Evolutionary conservation across 2,113 vertebrate species (phyloP).

Genomic region (Channa argus): DNA sequence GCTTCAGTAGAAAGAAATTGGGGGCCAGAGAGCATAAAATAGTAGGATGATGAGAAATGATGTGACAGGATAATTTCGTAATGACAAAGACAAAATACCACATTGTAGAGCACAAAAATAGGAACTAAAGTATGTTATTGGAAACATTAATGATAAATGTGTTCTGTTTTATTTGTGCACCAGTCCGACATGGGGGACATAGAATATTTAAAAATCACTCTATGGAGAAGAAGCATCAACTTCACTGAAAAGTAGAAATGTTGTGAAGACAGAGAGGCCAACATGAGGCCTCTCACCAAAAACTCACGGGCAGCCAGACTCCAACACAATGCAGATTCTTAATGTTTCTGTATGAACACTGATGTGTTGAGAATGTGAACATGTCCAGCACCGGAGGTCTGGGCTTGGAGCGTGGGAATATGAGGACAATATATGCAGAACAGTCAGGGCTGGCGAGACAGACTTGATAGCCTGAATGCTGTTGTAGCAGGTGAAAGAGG

Average conservation of each 20-base stretch:
- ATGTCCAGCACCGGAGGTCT: constrained; percentile 44
- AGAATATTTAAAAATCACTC: not conserved
- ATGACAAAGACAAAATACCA: not conserved
- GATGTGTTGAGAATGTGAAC: constrained; percentile 42
- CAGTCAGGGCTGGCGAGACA: constrained; percentile 75
- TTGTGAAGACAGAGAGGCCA: constrained; percentile 8
- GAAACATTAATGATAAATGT: not conserved
- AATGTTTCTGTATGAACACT: constrained; percentile 53
- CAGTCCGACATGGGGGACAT: not conserved
- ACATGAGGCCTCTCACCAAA: constrained; percentile 7
- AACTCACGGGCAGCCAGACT: constrained; percentile 62
- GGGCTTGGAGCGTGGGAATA: constrained; percentile 77
- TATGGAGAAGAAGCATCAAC: not conserved
- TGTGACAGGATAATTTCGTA: not conserved
- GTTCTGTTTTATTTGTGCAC: constrained; percentile 5
- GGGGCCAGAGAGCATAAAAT: constrained; percentile 13
- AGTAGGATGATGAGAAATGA: constrained; percentile 8
- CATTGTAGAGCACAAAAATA: not conserved
- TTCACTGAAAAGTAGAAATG: not conserved
- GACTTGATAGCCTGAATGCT: constrained; percentile 75
- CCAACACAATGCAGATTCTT: constrained; percentile 65
- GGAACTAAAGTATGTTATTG: not conserved
- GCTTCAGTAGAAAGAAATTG: not conserved
- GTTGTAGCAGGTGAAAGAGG: constrained; percentile 80
- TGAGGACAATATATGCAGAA: constrained; percentile 76